These are phyloP conservation scores for Melanostoma mellinum DNA, from an alignment of 2,888 invertebrate species.

Conservation along the genomic window DNA sequence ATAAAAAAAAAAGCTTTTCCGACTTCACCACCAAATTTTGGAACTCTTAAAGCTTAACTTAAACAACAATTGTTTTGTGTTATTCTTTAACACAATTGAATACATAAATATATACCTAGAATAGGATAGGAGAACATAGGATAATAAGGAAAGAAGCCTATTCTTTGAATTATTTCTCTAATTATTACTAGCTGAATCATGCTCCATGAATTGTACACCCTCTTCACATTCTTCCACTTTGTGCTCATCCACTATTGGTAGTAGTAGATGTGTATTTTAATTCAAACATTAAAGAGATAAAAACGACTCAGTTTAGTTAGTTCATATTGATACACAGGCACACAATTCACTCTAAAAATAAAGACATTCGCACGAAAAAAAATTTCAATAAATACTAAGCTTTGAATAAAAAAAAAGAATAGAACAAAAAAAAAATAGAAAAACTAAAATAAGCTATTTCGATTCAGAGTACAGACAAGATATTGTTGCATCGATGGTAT, in stretches of 20 bases:
- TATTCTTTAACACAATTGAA: slow-evolving; percentile 16
- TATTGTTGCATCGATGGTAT: neutral
- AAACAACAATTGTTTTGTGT: slow-evolving; percentile 7
- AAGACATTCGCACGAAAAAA: neutral
- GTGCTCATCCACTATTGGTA: slow-evolving; percentile 57
- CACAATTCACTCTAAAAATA: slow-evolving; percentile 10
- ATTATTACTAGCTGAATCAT: slow-evolving; percentile 71
- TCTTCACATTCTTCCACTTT: slow-evolving; percentile 70
- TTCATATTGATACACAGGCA: slow-evolving; percentile 11
- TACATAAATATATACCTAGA: slow-evolving; percentile 3
- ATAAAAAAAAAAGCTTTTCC: slow-evolving; percentile 7
- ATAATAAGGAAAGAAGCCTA: slow-evolving; percentile 11
- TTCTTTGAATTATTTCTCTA: slow-evolving; percentile 29
- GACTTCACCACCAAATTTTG: neutral
- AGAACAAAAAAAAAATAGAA: neutral
- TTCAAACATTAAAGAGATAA: slow-evolving; percentile 26
- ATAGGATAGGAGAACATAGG: neutral
- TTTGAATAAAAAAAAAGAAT: neutral
- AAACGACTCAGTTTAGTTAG: neutral
- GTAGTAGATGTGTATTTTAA: slow-evolving; percentile 14
- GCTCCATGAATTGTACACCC: slow-evolving; percentile 71
- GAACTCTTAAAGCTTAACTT: slow-evolving; percentile 1
- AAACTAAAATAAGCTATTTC: neutral
- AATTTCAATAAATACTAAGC: neutral
- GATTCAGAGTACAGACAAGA: neutral